phyloP scores from a whole-genome alignment of 1,140 invertebrate species.

The Aethina tumida region DNA sequence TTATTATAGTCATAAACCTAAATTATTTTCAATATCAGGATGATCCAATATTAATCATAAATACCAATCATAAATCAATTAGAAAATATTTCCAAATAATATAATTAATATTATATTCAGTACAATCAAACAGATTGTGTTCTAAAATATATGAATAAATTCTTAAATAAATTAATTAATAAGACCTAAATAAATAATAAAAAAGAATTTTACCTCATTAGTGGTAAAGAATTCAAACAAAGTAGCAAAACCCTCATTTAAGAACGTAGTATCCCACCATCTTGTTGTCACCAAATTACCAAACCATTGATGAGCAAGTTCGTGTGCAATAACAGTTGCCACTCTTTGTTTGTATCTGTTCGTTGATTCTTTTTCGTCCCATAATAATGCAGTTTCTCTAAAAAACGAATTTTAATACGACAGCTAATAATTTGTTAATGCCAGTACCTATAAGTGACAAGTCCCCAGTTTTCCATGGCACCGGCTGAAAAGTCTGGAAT shows the following conservation, averaged over 20 bases:
- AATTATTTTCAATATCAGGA: no score
- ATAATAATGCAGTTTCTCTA: slow-evolving; percentile 48
- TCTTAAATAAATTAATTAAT: no score
- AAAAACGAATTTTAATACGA: slow-evolving; percentile 61
- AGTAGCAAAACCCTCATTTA: slow-evolving; percentile 39
- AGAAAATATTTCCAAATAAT: no score
- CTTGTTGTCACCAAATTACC: slow-evolving; percentile 52
- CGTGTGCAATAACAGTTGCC: slow-evolving; percentile 44
- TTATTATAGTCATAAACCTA: no score
- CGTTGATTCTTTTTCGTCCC: slow-evolving; percentile 35
- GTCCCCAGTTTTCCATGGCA: slow-evolving; percentile 93
- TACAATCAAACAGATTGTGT: no score
- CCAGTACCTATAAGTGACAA: slow-evolving; percentile 67
- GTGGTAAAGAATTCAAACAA: slow-evolving; percentile 30
- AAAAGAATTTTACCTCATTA: slow-evolving; percentile 8
- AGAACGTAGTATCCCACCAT: slow-evolving; percentile 38
- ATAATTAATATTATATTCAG: no score
- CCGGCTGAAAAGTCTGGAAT: slow-evolving; percentile 92
- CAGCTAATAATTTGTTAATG: no score
- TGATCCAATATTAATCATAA: no score
- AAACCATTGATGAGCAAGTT: slow-evolving; percentile 56
- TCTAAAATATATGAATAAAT: no score
- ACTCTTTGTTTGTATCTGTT: slow-evolving; percentile 33
- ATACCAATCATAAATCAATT: no score
- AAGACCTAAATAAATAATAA: no score